phyloP scores from a whole-genome alignment of 2,888 invertebrate genomes.

The Limnephilus lunatus region DNA sequence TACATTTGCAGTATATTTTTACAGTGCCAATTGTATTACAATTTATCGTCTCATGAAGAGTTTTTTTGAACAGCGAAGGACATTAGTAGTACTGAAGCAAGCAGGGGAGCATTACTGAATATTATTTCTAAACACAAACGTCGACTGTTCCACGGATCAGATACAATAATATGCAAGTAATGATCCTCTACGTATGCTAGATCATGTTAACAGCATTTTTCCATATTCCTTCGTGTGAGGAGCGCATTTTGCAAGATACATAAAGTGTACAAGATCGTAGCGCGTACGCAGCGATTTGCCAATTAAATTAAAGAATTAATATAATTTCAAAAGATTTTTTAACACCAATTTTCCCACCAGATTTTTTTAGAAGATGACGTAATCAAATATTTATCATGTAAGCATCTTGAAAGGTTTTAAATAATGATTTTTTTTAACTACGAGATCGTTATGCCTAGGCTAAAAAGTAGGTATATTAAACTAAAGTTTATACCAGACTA shows the following conservation, averaged over 20 bases:
- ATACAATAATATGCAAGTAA: constrained; percentile 6
- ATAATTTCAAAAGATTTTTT: neutral
- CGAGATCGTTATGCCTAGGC: too few species aligned
- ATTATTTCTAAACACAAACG: constrained; percentile 10
- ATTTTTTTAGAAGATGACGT: neutral
- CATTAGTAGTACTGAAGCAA: neutral
- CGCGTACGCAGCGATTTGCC: constrained; percentile 45
- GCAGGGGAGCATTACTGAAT: constrained; percentile 19
- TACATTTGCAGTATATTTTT: constrained; percentile 50
- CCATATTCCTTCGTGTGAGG: constrained; percentile 38
- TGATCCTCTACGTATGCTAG: constrained; percentile 21
- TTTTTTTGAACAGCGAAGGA: constrained; percentile 4
- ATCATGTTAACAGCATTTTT: constrained; percentile 33
- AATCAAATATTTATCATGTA: neutral
- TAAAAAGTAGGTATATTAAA: too few species aligned
- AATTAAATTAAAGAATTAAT: neutral
- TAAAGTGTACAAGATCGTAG: constrained; percentile 21
- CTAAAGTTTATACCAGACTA: too few species aligned
- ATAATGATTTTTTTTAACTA: too few species aligned
- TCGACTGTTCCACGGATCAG: neutral
- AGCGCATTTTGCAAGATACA: constrained; percentile 15
- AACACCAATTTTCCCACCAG: neutral
- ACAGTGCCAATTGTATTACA: constrained; percentile 52
- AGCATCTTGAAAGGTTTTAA: neutral
- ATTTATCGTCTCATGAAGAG: constrained; percentile 15